Evolutionary conservation across 2,113 vertebrate genomes (phyloP).

Genomic region (Cyanocitta stelleri): DNA sequence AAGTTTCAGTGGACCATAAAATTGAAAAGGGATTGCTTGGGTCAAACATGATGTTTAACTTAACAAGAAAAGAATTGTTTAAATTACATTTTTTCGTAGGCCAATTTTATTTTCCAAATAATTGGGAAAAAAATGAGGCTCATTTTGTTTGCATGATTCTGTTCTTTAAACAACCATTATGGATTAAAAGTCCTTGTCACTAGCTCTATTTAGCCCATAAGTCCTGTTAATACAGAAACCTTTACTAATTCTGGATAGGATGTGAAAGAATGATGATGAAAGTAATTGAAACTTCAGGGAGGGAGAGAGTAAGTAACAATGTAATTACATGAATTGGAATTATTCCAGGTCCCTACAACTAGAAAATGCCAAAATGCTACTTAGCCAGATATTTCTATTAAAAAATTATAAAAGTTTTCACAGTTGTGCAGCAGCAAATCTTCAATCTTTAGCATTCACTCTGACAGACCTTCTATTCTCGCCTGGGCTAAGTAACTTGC

Average conservation of each 20-base stretch:
- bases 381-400: background rate
- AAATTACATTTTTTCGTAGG: background rate
- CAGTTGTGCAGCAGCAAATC: background rate
- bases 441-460: background rate
- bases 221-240: background rate
- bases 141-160: background rate
- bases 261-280: constrained; percentile 28
- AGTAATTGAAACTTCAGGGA: constrained; percentile 6
- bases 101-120: background rate
- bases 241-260: background rate
- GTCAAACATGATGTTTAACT: background rate
- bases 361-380: constrained; percentile 24
- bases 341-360: background rate
- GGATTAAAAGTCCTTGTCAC: background rate
- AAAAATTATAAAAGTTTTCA: background rate
- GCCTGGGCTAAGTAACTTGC: background rate
- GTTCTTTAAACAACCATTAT: background rate
- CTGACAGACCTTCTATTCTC: constrained; percentile 14
- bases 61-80: background rate
- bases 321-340: constrained; percentile 22
- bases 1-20: background rate
- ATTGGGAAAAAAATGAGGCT: background rate
- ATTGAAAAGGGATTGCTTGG: background rate
- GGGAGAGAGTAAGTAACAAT: background rate
- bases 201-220: background rate